Evolutionary conservation across 2,113 vertebrate species (phyloP).

Genomic region (Syngnathus floridae): DNA sequence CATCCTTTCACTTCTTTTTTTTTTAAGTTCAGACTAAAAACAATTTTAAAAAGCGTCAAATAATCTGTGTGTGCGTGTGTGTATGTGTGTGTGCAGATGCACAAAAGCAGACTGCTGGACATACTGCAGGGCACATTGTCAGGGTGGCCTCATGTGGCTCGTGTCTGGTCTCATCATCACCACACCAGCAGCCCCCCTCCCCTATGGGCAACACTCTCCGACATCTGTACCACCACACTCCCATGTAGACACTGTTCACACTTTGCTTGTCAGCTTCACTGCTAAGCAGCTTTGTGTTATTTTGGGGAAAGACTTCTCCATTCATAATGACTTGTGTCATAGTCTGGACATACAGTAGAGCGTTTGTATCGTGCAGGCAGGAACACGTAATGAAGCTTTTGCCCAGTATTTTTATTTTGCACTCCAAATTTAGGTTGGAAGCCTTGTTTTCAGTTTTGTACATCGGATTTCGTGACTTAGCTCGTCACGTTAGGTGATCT

Average conservation of each 20-base stretch:
- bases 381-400: not conserved
- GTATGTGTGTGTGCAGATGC: not conserved
- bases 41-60: not conserved
- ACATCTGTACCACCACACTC: slow-evolving; percentile 17
- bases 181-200: slow-evolving; percentile 37
- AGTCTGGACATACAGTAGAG: not conserved
- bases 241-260: slow-evolving; percentile 57
- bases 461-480: no score
- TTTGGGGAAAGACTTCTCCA: slow-evolving; percentile 14
- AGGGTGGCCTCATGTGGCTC: slow-evolving; percentile 72
- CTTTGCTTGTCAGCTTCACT: slow-evolving; percentile 55
- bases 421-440: no score
- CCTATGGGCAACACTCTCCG: slow-evolving; percentile 12
- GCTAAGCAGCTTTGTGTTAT: slow-evolving; percentile 40
- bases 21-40: not conserved
- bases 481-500: no score
- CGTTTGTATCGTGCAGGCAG: not conserved
- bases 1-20: not conserved
- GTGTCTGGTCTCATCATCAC: slow-evolving; percentile 73
- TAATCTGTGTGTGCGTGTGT: not conserved
- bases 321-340: not conserved
- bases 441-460: not conserved
- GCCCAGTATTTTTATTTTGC: not conserved
- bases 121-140: slow-evolving; percentile 63
- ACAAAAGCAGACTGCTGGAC: slow-evolving; percentile 42